Evolutionary conservation across 2,113 vertebrate genomes (phyloP), one percentile per base, ranked within the genome.

Genomic region (Heptranchias perlo): DNA sequence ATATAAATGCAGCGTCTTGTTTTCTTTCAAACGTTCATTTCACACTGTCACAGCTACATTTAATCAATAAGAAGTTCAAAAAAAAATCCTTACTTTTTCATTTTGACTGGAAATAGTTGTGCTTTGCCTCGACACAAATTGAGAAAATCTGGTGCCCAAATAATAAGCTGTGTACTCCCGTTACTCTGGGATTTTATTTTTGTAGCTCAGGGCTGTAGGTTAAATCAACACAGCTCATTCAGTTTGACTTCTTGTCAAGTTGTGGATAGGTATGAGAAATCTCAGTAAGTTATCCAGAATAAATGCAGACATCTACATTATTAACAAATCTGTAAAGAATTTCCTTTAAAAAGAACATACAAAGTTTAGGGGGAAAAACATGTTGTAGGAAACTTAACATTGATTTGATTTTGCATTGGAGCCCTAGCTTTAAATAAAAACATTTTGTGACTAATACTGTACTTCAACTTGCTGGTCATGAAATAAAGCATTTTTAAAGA

Each of bases 351-450:
- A 39, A 82, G 78, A 82, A 82, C 21, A 18, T 39, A 82, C 39
- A 23, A 47, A 44, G 89, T 18, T 93, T 64, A 39, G 16, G 54
- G 58, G 89, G 58, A n/a, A 18, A 62, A n/a, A 39, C 58, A 64
- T 31, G 52, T 54, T 58, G 89, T 6, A 39, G 58, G 14, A 93
- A 93, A 23, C 64, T 93, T 39, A 93, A 64, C 58, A 93, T 64
- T 93, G 89, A 58, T 89, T 89, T 89, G 25, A 93, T 93, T 95
- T 95, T 95, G 39, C 94, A 49, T 44, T 73, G 65, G 44, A 73
- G 23, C 23, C 64, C 62, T 31, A 25, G 3, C 58, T 93, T 62
- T 58, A 93, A 93, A 62, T 39, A 39, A 28, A 95, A 69, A 95
- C 23, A 65, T 67, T 47, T 95, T 49, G 64, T 31, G 64, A 69